Evolutionary conservation across 2,888 invertebrate species (phyloP).

Genomic region (Drosophila macrospina): DNA sequence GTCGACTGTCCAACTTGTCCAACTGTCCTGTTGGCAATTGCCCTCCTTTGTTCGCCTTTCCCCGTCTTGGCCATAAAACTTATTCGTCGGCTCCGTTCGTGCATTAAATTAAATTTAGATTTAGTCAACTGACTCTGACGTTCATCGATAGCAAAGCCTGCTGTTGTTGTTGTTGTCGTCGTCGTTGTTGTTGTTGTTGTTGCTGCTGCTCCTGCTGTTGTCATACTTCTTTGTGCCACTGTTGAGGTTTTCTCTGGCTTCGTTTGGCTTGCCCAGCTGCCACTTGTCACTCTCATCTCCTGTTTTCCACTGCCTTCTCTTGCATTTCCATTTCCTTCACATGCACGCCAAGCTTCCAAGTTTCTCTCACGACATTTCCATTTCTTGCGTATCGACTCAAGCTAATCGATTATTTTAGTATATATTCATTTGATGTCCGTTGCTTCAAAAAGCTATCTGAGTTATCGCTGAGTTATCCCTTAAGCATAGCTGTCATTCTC

Average conservation of each 20-base stretch:
- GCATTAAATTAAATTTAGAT: slow-evolving; percentile 81
- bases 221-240: slow-evolving; percentile 62
- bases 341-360: slow-evolving; percentile 57
- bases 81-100: slow-evolving; percentile 72
- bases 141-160: slow-evolving; percentile 57
- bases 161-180: slow-evolving; percentile 54
- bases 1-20: slow-evolving; percentile 16
- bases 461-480: slow-evolving; percentile 43
- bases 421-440: neutral
- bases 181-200: slow-evolving; percentile 44
- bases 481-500: slow-evolving; percentile 39
- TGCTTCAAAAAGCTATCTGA: slow-evolving; percentile 23
- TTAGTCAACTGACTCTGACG: slow-evolving; percentile 65
- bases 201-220: slow-evolving; percentile 36
- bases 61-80: slow-evolving; percentile 61
- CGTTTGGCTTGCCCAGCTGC: slow-evolving; percentile 38
- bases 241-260: slow-evolving; percentile 35
- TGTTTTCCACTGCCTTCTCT: neutral
- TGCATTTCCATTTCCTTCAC: slow-evolving; percentile 56
- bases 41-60: neutral
- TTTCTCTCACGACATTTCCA: slow-evolving; percentile 56
- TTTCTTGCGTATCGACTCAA: slow-evolving; percentile 5
- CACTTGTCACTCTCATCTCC: slow-evolving; percentile 57
- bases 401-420: slow-evolving; percentile 13
- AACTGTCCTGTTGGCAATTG: slow-evolving; percentile 21